Evolutionary conservation across 2,888 invertebrate species (phyloP), one percentile per base, ranked within the genome.

Genomic region (Pantelozetes paolii): DNA sequence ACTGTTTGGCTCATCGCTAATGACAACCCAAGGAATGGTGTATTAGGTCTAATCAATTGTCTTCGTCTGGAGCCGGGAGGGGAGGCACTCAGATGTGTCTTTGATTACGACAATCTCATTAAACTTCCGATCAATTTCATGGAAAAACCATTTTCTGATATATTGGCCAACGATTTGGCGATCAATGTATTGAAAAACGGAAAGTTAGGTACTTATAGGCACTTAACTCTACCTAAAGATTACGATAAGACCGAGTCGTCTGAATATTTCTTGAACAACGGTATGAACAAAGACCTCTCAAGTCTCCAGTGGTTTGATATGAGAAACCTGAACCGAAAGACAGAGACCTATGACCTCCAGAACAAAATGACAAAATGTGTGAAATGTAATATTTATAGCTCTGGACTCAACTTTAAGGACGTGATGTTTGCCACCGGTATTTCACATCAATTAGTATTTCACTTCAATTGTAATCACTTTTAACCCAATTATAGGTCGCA

Each of bases 391-490:
- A 82, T 84, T 3, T 80, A 82, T 75, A 84, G 81, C 78, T 81
- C 83, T 0, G 80, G 83, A 0, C 78, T 85, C 71, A 85, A 85
- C 81, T 85, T 85, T 82, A 81, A 85, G 74, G 85, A 85, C 78
- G 89, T 98, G 78, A 98, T 98, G 98, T 84, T 98, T 80, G 96
- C 96, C 96, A 84, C 87, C 9, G 36, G n/a, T n/a, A n/a, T n/a
- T n/a, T n/a, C n/a, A n/a, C n/a, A n/a, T n/a, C n/a, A n/a, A n/a
- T n/a, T n/a, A n/a, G n/a, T 45, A 93, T n/a, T n/a, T n/a, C n/a
- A n/a, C n/a, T n/a, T n/a, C n/a, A n/a, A n/a, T n/a, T n/a, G n/a
- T n/a, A n/a, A n/a, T n/a, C n/a, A n/a, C n/a, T n/a, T n/a, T n/a
- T n/a, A n/a, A n/a, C n/a, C n/a, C n/a, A n/a, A n/a, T n/a, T n/a